Conservation (phyloP, 2,888 invertebrate species). For the Diarsia rubi region DNA sequence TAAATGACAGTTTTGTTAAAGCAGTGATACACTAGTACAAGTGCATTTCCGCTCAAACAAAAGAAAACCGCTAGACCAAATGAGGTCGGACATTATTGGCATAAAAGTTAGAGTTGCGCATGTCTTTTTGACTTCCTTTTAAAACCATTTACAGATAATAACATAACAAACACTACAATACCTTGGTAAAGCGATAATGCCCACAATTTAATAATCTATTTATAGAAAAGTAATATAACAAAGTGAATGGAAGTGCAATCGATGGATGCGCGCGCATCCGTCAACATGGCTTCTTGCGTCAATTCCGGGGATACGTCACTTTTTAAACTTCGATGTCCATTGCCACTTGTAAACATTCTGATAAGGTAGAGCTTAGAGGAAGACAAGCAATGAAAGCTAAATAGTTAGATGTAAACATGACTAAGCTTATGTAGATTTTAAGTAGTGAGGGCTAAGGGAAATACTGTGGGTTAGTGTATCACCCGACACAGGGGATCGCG, state of each 20-base stretch:
- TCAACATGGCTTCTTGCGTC: conserved; percentile 78
- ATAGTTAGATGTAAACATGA: conserved; percentile 3
- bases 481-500: conserved; percentile 52
- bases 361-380: not conserved
- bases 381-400: conserved; percentile 32
- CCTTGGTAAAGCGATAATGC: conserved; percentile 74
- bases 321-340: conserved; percentile 57
- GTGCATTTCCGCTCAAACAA: not conserved
- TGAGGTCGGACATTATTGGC: conserved; percentile 16
- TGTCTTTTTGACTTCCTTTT: not conserved
- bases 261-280: conserved; percentile 87
- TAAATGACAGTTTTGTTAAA: not conserved
- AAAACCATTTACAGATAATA: conserved; percentile 43
- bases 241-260: conserved; percentile 80
- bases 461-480: conserved; percentile 64
- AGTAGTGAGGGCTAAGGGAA: conserved; percentile 32
- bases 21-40: not conserved
- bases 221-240: conserved; percentile 78
- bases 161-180: conserved; percentile 61
- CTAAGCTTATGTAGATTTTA: conserved; percentile 8
- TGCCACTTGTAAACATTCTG: conserved; percentile 41
- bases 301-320: conserved; percentile 37
- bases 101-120: not conserved
- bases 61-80: not conserved
- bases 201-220: conserved; percentile 82